These are phyloP conservation scores for Muscina levida DNA, from an alignment of 2,888 invertebrate genomes.

Conservation along the genomic window DNA sequence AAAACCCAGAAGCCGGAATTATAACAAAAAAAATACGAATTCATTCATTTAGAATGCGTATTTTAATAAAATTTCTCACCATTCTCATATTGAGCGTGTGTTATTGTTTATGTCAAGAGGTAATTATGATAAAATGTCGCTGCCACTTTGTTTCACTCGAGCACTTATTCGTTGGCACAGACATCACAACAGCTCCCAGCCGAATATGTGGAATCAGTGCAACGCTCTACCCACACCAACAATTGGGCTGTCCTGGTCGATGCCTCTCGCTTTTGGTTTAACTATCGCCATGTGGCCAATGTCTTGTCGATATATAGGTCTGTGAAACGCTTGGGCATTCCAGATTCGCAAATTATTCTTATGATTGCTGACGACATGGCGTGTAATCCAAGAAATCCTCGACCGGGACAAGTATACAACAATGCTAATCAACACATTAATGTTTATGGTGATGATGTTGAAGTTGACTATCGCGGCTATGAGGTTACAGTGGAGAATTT, in stretches of 20 bases:
- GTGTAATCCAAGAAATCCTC: constrained; percentile 98
- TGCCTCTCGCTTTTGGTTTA: constrained; percentile 99
- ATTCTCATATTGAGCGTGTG: too few species aligned
- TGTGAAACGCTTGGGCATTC: constrained; percentile 98
- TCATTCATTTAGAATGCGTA: too few species aligned
- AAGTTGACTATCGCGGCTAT: constrained; percentile 98
- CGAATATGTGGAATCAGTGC: constrained; percentile 75
- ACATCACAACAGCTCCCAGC: constrained; percentile 71
- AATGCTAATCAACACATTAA: constrained; percentile 99
- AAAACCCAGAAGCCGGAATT: neutral
- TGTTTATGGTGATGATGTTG: constrained; percentile 99
- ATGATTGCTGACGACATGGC: constrained; percentile 99
- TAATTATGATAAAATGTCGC: too few species aligned
- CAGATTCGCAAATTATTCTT: constrained; percentile 98
- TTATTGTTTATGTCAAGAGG: too few species aligned
- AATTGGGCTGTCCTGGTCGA: constrained; percentile 99
- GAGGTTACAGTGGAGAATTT: constrained; percentile 99
- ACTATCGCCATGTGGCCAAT: constrained; percentile 99
- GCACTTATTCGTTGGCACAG: constrained; percentile 3
- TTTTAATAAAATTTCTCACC: too few species aligned
- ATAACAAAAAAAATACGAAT: too few species aligned
- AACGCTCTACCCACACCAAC: constrained; percentile 88
- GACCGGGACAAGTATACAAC: constrained; percentile 98
- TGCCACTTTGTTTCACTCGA: too few species aligned
- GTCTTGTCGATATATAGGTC: constrained; percentile 98